Conservation (phyloP, 1,140 invertebrate species). For the Leptopilina clavipes region DNA sequence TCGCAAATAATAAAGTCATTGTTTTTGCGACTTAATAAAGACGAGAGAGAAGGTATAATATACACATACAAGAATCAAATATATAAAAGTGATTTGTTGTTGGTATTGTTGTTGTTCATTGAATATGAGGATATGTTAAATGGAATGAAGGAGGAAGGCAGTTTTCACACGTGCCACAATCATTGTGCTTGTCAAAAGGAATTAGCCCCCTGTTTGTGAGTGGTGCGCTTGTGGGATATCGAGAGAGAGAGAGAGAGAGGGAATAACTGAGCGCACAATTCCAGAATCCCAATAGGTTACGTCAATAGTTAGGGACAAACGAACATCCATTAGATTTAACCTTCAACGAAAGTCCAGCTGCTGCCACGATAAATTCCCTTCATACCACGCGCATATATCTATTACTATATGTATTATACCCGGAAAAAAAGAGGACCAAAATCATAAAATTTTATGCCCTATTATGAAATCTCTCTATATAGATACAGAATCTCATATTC, state of each 20-base stretch:
- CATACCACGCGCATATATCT: too few species aligned
- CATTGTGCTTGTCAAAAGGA: constrained; percentile 1
- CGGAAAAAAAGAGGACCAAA: neutral
- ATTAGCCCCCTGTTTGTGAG: constrained; percentile 5
- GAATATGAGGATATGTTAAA: constrained; percentile 4
- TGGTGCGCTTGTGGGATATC: neutral
- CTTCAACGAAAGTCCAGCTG: neutral
- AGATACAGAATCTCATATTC: neutral
- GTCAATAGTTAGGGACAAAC: constrained; percentile 8
- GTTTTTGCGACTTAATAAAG: neutral
- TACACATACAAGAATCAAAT: neutral
- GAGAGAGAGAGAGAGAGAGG: neutral
- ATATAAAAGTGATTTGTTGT: constrained; percentile 8
- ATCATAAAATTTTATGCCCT: neutral
- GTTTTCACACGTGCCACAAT: neutral
- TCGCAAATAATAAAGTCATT: neutral
- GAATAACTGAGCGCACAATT: neutral
- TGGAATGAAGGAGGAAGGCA: neutral
- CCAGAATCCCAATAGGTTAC: neutral
- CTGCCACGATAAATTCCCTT: neutral
- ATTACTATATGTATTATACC: neutral
- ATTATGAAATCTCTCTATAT: neutral
- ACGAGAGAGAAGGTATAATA: neutral
- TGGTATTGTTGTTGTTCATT: neutral
- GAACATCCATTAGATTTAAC: constrained; percentile 5